Conservation (phyloP, 2,113 vertebrate genomes). For the Sturnus vulgaris region DNA sequence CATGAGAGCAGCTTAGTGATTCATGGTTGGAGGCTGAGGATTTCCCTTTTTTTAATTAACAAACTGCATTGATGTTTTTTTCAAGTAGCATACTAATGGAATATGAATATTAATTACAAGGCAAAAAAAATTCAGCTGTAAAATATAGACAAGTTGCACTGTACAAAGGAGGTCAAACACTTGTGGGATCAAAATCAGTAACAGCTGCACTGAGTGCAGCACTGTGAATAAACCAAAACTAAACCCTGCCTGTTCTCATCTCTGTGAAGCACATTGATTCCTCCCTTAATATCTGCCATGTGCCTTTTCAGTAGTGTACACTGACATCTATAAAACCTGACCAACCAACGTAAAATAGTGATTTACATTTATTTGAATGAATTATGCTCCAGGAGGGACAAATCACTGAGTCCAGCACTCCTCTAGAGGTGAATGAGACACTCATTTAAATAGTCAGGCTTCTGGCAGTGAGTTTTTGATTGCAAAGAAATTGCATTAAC, state of each 20-base stretch:
- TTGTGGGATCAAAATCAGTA: neutral
- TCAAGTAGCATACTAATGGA: neutral
- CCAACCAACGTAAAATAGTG: neutral
- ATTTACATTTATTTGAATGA: neutral
- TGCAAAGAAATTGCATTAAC: neutral
- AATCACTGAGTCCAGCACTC: neutral
- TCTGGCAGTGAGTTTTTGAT: neutral
- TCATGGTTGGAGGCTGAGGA: neutral
- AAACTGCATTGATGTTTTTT: neutral
- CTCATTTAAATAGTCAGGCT: neutral
- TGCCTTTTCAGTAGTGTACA: neutral
- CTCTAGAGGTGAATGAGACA: neutral
- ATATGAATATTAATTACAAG: neutral
- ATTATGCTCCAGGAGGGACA: neutral
- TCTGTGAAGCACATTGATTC: neutral
- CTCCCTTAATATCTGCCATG: neutral
- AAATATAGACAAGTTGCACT: neutral
- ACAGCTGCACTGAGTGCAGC: neutral
- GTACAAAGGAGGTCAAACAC: neutral
- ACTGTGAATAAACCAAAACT: neutral
- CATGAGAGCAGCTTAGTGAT: rapidly evolving
- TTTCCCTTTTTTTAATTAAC: neutral
- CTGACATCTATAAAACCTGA: neutral
- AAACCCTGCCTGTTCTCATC: neutral
- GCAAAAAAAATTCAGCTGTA: neutral